Evolutionary conservation across 1,140 invertebrate species (phyloP), one percentile per base, ranked within the genome.

Genomic region (Dreissena polymorpha): DNA sequence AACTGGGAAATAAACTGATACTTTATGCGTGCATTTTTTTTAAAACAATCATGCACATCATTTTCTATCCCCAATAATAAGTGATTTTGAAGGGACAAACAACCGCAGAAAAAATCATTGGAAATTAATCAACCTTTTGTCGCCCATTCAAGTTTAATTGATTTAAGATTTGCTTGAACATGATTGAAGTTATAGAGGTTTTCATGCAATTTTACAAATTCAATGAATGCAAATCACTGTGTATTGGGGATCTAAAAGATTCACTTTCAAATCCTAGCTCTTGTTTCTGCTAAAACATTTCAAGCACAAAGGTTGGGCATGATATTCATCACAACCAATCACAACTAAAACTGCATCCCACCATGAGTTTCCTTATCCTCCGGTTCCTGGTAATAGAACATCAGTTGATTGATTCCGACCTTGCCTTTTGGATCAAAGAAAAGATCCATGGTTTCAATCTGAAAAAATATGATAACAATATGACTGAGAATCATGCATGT

Each of bases 301-400:
- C 60, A 63, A 63, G 23, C 23, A 25, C 18, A 25, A n/a, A 63
- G 18, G 18, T 39, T 39, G 39, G 39, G 39, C 39, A 39, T 39
- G 39, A 39, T 39, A 39, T 39, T 39, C 8, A 39, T 39, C 8
- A 39, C 8, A 39, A 39, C 39, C 39, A 39, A 39, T 39, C 39
- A 39, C 39, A 39, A 68, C 18, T 7, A 68, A 68, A 18, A 5
- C 67, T 25, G 16, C 25, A 16, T 8, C 67, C 70, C 88, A 93
- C 92, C 90, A 85, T 86, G 81, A 72, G 90, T 95, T 98, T 98
- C 88, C 97, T 94, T 85, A 97, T 95, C 93, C 95, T 96, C 95
- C 96, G 97, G 81, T 98, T 92, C 92, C 85, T 93, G 91, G 79
- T 91, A 93, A 79, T 89, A 93, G 67, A 93, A 92, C 51, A 92